phyloP scores from a whole-genome alignment of 2,113 vertebrate species.

The Clarias batrachus region DNA sequence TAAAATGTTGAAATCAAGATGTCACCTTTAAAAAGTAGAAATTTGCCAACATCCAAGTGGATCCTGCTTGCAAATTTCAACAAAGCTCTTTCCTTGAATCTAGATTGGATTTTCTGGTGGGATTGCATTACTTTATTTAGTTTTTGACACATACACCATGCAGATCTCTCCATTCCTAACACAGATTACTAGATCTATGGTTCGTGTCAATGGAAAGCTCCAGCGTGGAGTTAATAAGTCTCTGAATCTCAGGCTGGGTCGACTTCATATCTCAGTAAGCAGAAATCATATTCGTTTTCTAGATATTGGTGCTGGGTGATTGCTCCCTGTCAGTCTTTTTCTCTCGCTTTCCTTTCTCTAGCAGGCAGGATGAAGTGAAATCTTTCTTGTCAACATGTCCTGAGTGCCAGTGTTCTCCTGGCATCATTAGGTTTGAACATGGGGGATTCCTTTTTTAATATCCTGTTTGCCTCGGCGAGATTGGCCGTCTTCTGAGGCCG shows the following conservation, averaged over 20 bases:
- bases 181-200: not conserved
- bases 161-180: constrained; percentile 18
- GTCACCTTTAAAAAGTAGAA: not conserved
- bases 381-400: constrained; percentile 41
- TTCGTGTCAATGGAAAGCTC: constrained; percentile 28
- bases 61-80: not conserved
- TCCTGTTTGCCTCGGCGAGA: constrained; percentile 40
- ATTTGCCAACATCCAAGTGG: not conserved
- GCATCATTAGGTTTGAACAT: constrained; percentile 50
- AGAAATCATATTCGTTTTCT: constrained; percentile 73
- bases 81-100: not conserved
- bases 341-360: constrained; percentile 14
- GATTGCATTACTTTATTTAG: constrained; percentile 17
- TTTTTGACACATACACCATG: constrained; percentile 6
- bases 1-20: not conserved
- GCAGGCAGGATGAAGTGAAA: constrained; percentile 38
- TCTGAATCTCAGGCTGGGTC: constrained; percentile 23
- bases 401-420: not conserved
- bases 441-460: constrained; percentile 52
- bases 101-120: not conserved
- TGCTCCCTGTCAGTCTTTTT: constrained; percentile 24
- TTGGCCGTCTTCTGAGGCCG: constrained; percentile 17
- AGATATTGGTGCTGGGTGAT: constrained; percentile 31
- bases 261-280: constrained; percentile 77
- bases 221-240: constrained; percentile 43